Evolutionary conservation across 2,113 vertebrate species (phyloP).

Genomic region (Nothocercus julius): DNA sequence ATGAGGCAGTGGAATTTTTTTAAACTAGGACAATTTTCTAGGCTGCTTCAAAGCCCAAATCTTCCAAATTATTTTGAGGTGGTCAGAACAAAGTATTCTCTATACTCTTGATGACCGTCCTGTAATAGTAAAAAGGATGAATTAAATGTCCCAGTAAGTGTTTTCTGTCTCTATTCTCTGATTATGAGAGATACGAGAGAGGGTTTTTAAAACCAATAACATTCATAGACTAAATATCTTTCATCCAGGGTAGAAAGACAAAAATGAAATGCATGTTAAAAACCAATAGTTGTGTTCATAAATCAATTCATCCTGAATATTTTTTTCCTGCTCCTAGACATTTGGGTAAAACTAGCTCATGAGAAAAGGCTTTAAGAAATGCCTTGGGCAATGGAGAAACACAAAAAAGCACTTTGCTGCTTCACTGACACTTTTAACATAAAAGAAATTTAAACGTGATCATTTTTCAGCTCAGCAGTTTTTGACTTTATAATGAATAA

Average conservation of each 20-base stretch:
- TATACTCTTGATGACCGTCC: not conserved
- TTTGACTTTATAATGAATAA: conserved; percentile 26
- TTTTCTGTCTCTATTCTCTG: not conserved
- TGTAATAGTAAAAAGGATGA: not conserved
- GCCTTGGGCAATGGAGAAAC: conserved; percentile 22
- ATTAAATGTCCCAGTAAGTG: conserved; percentile 4
- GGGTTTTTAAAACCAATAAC: conserved; percentile 7
- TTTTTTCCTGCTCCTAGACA: not conserved
- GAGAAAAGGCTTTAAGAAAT: conserved; percentile 45
- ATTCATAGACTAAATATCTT: conserved; percentile 15
- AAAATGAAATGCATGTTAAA: not conserved
- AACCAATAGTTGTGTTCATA: not conserved
- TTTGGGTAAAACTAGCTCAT: not conserved
- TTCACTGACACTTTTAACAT: conserved; percentile 39
- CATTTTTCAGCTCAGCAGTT: conserved; percentile 50
- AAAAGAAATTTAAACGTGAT: conserved; percentile 50
- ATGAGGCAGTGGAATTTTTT: not conserved
- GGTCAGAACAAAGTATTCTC: not conserved
- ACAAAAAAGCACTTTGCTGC: conserved; percentile 47
- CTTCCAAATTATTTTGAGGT: not conserved
- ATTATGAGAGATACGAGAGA: not conserved
- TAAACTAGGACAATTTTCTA: not conserved
- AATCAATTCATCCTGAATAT: conserved; percentile 16
- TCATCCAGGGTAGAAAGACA: conserved; percentile 3
- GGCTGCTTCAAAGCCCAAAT: not conserved